Conservation (phyloP, 1,140 invertebrate species). For the Eciton burchellii region DNA sequence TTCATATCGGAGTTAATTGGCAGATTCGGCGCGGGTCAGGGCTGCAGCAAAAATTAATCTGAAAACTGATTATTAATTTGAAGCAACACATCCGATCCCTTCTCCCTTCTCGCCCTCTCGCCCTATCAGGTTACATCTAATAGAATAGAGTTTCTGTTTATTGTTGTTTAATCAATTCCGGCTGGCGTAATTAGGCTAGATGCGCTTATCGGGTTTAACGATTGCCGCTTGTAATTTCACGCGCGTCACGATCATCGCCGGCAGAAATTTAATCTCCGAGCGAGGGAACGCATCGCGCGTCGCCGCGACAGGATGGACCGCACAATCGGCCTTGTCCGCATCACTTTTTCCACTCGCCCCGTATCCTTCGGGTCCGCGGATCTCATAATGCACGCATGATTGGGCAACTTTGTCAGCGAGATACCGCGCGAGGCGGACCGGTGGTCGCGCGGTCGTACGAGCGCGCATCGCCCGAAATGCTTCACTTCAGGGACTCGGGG, state of each 20-base stretch:
- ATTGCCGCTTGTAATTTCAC: slow-evolving; percentile 6
- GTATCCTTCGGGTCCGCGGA: slow-evolving; percentile 63
- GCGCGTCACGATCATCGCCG: no score
- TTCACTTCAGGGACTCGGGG: slow-evolving; percentile 78
- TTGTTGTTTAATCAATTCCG: slow-evolving; percentile 25
- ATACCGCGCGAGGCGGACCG: slow-evolving; percentile 67
- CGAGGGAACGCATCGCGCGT: slow-evolving; percentile 16
- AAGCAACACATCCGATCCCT: slow-evolving; percentile 2
- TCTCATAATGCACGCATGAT: slow-evolving; percentile 79
- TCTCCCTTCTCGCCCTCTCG: no score
- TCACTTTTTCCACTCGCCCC: slow-evolving; percentile 49
- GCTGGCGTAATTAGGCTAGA: slow-evolving; percentile 3
- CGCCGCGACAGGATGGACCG: background rate
- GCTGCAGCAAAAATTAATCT: slow-evolving; percentile 24
- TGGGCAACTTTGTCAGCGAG: slow-evolving; percentile 76
- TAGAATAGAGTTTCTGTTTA: slow-evolving; percentile 35
- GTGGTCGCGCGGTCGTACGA: slow-evolving; percentile 67
- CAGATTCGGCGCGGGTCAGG: background rate
- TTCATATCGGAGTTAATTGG: slow-evolving; percentile 30
- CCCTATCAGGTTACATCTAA: slow-evolving; percentile 35
- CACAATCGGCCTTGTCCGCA: slow-evolving; percentile 29
- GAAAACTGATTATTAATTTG: slow-evolving; percentile 32
- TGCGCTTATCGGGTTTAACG: slow-evolving; percentile 21
- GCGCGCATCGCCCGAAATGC: slow-evolving; percentile 78
- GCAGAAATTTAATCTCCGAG: background rate